Evolutionary conservation across 2,888 invertebrate species (phyloP), one percentile per base, ranked within the genome.

Genomic region (Carterocephalus palaemon): DNA sequence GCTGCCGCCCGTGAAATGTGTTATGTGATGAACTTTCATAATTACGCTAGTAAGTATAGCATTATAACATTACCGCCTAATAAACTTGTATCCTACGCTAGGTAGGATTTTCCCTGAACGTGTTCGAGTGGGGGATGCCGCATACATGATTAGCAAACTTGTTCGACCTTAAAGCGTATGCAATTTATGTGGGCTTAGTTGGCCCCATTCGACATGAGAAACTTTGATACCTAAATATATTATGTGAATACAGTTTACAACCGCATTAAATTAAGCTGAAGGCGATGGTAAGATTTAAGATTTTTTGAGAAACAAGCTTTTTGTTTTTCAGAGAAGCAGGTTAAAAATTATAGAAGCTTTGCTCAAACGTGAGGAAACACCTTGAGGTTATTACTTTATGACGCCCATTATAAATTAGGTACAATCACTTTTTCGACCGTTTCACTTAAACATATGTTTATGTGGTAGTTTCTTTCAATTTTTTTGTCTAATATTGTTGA

Each of bases 101-200:
- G 57, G 54, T 66, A 53, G 54, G 53, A 48, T 43, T 47, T n/a
- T 53, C 51, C 39, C 49, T 36, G 57, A 59, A 70, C 70, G 67
- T 70, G 71, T 70, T 69, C 56, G 64, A 75, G 72, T 66, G 60
- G 59, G 49, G 51, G 52, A 51, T 46, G 54, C 54, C 53, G 62
- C 60, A 53, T 64, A 70, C 72, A 70, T 71, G 65, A 69, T 71
- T 67, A 64, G 63, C 56, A 60, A 73, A 70, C 62, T 70, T 64
- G 58, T 62, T 67, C 55, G 50, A 64, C 63, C 60, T 64, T 66
- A 64, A 62, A 60, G 68, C 66, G 72, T 72, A 68, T 62, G 66
- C 71, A 74, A 74, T 63, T 56, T 56, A 57, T 60, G 58, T 56
- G 61, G 53, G 54, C 57, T 55, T 33, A 23, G 47, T 43, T 57